Evolutionary conservation across 2,888 invertebrate species (phyloP).

Genomic region (Herminia tarsipennalis): DNA sequence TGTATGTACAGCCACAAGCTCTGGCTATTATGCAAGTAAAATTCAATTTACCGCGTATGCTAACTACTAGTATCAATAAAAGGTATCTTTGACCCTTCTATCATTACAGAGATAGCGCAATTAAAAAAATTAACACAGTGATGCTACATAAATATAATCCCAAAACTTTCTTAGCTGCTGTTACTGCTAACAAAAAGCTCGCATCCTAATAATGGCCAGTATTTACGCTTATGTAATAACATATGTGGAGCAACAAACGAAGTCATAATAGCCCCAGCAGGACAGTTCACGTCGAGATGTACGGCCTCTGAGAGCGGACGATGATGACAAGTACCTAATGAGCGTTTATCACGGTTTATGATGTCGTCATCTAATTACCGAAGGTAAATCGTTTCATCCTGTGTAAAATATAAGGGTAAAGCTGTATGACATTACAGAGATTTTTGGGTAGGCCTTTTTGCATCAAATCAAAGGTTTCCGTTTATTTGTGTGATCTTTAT

Average conservation of each 20-base stretch:
- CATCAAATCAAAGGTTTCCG: no score
- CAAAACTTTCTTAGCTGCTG: not conserved
- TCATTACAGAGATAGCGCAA: no score
- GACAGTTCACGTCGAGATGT: not conserved
- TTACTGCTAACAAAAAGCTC: not conserved
- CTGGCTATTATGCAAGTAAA: no score
- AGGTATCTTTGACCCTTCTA: no score
- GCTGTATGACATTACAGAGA: no score
- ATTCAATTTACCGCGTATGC: no score
- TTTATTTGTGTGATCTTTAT: no score
- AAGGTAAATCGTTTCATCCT: not conserved
- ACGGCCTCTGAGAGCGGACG: not conserved
- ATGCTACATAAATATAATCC: no score
- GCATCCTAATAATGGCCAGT: not conserved
- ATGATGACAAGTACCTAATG: conserved; percentile 1
- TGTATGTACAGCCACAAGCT: no score
- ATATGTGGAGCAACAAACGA: not conserved
- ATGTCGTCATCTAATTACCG: conserved; percentile 2
- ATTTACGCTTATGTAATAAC: conserved; percentile 6
- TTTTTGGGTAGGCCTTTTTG: no score
- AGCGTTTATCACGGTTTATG: conserved; percentile 3
- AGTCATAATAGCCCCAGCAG: conserved; percentile 2
- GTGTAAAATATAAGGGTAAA: not conserved
- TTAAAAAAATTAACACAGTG: no score
- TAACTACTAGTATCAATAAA: no score